Base-by-base conservation (phyloP, 2,797 vertebrate genomes). In the Xerus rutilus region DNA sequence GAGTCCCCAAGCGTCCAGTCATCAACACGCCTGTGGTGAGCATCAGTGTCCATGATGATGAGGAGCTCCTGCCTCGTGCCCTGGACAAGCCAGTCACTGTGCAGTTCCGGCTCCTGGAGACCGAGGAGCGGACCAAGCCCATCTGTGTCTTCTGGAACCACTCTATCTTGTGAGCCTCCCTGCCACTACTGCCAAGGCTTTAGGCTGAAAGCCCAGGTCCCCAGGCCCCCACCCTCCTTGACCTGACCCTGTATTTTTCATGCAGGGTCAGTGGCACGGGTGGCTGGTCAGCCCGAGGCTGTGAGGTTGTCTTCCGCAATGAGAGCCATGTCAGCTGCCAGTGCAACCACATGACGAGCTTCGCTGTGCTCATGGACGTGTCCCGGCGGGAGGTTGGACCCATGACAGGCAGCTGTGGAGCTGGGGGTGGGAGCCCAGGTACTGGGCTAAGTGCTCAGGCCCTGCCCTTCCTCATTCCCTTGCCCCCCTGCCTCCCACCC, bases 81-180 rank as follows among this genome's bases (percentile, higher is more conserved):
- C 98, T 99, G 98, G 99, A 99, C 97, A 99, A 99, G 96, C 99
- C 99, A 0, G 98, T 99, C 98, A 99, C 99, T 0, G 99, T 99
- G 98, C 99, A 99, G 98, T 99, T 99, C 98, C 99, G 99, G 57
- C 98, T 99, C 93, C 98, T 99, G 90, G 97, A 99, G 98, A 99
- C 99, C 0, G 99, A 99, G 98, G 99, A 99, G 98, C 99, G 99
- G 96, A 99, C 99, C 92, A 99, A 99, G 93, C 99, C 99, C 98
- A 99, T 99, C 98, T 99, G 99, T 4, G 99, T 99, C 87, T 99
- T 99, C 98, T 99, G 99, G 99, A 99, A 99, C 97, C 99, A 99
- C 96, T 99, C 99, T 0, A 99, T 99, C 89, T 98, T 99, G 99
- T 99, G 98, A 99, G 99, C 94, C 64, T 7, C 2, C 1, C 74